Conservation (phyloP, 2,888 invertebrate species). For the Chelonus formosanus region DNA sequence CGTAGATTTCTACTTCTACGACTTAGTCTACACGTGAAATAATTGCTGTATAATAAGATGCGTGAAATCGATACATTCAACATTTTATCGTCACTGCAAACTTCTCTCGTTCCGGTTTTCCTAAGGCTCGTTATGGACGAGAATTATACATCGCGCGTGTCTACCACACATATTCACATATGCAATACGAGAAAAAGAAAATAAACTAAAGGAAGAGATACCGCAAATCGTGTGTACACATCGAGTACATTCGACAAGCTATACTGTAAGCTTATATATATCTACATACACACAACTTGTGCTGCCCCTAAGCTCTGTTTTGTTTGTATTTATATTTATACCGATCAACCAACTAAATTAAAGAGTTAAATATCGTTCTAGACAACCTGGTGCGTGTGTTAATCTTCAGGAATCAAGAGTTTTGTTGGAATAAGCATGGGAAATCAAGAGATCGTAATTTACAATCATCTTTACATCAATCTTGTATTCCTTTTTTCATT, state of each 20-base stretch:
- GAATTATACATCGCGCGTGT: conserved; percentile 11
- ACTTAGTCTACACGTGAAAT: conserved; percentile 14
- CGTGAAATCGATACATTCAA: conserved; percentile 27
- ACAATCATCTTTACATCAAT: no score
- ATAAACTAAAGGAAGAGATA: conserved; percentile 13
- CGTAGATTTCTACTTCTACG: background rate
- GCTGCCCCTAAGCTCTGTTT: conserved; percentile 4
- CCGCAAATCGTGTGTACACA: conserved; percentile 26
- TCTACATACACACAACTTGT: background rate
- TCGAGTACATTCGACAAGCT: conserved; percentile 16
- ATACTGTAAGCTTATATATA: conserved; percentile 1
- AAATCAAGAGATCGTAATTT: no score
- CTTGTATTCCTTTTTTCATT: no score
- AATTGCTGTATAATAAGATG: conserved; percentile 32
- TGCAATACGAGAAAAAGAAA: background rate
- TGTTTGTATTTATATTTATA: conserved; percentile 13
- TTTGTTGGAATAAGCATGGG: no score
- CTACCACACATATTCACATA: conserved; percentile 9
- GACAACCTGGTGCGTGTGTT: no score
- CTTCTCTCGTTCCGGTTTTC: conserved; percentile 6
- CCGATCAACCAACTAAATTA: conserved; percentile 7
- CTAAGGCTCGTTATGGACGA: conserved; percentile 3
- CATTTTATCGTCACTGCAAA: conserved; percentile 13
- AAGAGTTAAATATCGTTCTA: conserved; percentile 7
- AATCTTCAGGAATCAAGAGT: no score